Conservation (phyloP, 2,888 invertebrate genomes). For the Dasysyrphus tricinctus region DNA sequence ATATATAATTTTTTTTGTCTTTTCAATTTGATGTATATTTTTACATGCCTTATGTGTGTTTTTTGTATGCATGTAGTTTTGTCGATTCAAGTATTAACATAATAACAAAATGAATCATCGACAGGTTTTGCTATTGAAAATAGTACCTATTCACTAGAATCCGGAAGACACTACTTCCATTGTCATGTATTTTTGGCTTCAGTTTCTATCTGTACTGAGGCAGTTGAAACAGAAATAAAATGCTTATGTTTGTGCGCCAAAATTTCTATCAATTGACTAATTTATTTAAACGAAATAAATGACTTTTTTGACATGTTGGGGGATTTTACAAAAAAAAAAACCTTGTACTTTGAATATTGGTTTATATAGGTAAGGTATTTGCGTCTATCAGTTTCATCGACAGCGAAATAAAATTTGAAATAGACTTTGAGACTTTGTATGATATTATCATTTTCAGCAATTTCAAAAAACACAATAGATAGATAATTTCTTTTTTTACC, state of each 20-base stretch:
- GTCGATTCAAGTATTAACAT: neutral
- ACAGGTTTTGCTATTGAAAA: neutral
- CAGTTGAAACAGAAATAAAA: neutral
- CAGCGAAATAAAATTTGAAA: neutral
- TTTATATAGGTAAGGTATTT: neutral
- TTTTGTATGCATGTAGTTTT: neutral
- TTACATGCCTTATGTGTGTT: neutral
- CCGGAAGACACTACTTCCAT: conserved; percentile 28
- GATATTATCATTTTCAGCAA: neutral
- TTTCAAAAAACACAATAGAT: no score
- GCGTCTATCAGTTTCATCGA: neutral
- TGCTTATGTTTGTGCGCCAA: conserved; percentile 2
- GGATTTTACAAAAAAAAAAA: neutral
- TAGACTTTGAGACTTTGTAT: neutral
- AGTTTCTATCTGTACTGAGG: neutral
- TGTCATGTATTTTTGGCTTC: conserved; percentile 2
- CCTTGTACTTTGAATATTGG: neutral
- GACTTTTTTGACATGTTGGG: conserved; percentile 28
- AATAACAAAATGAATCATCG: neutral
- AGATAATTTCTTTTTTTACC: no score
- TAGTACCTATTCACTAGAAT: neutral
- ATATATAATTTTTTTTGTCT: neutral
- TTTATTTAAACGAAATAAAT: conserved; percentile 16
- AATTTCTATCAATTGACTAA: conserved; percentile 24
- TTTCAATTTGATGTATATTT: neutral